Conservation (phyloP, 2,888 invertebrate species). For the Eremobia ochroleuca region DNA sequence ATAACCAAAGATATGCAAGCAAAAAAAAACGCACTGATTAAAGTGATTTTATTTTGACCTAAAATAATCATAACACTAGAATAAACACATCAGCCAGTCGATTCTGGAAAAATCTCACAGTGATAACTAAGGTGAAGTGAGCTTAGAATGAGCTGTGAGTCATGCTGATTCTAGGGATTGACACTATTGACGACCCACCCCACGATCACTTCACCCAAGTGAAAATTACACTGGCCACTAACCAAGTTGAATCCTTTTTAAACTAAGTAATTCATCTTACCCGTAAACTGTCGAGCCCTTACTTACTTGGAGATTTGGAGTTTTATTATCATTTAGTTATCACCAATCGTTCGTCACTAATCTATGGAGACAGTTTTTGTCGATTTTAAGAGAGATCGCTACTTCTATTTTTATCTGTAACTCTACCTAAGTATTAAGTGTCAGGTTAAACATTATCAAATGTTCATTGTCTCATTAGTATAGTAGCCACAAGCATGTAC, state of each 20-base stretch:
- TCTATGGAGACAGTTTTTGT: neutral
- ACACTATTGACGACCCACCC: too few relatives aligned
- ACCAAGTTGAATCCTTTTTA: neutral
- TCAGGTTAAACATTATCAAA: neutral
- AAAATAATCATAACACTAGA: too few relatives aligned
- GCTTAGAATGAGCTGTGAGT: too few relatives aligned
- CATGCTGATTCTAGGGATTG: too few relatives aligned
- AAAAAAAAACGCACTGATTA: too few relatives aligned
- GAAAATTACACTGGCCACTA: neutral
- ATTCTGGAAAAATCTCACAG: too few relatives aligned
- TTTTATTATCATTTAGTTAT: neutral
- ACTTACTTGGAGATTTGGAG: neutral
- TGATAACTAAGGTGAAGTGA: too few relatives aligned
- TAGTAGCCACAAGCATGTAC: neutral
- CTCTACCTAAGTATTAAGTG: neutral
- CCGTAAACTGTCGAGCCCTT: neutral
- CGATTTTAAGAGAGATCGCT: neutral
- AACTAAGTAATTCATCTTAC: neutral
- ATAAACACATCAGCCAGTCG: too few relatives aligned
- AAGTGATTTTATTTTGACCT: too few relatives aligned
- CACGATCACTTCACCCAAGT: too few relatives aligned
- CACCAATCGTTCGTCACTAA: neutral
- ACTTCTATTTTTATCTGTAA: neutral
- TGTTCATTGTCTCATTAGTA: neutral
- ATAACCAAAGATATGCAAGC: too few relatives aligned